These are phyloP conservation scores for Drosophila bifasciata DNA, from an alignment of 1,140 invertebrate genomes.

Conservation along the genomic window DNA sequence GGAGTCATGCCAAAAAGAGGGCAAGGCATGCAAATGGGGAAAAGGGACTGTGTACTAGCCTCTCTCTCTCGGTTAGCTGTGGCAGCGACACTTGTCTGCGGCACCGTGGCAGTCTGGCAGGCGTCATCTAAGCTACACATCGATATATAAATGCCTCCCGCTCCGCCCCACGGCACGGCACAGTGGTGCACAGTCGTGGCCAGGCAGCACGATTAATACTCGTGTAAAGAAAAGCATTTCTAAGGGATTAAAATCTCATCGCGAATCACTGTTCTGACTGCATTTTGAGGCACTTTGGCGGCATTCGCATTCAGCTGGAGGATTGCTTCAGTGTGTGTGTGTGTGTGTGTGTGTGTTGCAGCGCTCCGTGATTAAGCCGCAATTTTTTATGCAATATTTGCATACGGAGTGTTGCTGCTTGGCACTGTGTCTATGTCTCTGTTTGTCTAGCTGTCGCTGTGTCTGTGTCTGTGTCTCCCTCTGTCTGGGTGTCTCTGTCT, in stretches of 20 bases:
- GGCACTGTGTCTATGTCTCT: too few species aligned
- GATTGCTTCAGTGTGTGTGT: too few species aligned
- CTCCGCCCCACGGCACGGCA: too few species aligned
- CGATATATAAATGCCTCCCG: conserved; percentile 6
- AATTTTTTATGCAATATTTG: conserved; percentile 78
- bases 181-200: neutral
- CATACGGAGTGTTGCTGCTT: conserved; percentile 31
- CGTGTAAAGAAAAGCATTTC: neutral
- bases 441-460: neutral
- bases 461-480: too few species aligned
- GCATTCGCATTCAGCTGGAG: conserved; percentile 50
- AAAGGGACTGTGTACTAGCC: neutral
- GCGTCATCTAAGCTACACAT: conserved; percentile 57
- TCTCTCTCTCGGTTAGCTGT: neutral
- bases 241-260: too few species aligned
- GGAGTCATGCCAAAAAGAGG: conserved; percentile 73
- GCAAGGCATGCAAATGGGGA: conserved; percentile 16
- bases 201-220: neutral
- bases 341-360: too few species aligned
- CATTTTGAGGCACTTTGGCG: conserved; percentile 67
- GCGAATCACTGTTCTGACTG: conserved; percentile 22
- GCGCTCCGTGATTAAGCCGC: conserved; percentile 74
- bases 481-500: neutral
- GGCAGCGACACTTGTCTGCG: conserved; percentile 59
- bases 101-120: conserved; percentile 61